phyloP scores from a whole-genome alignment of 2,797 vertebrate species.

The Valencia hispanica region DNA sequence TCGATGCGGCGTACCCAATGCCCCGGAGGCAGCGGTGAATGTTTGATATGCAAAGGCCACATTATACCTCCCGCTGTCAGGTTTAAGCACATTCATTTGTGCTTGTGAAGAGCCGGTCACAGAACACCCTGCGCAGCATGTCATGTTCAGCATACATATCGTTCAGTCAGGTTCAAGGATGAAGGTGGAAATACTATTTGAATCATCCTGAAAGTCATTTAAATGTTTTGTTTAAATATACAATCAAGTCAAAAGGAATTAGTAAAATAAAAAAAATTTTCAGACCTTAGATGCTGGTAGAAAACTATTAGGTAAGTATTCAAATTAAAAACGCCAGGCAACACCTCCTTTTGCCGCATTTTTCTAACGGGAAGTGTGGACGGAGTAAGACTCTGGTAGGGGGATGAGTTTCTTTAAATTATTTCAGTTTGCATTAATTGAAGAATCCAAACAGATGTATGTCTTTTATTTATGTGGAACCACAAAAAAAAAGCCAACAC shows the following conservation, averaged over 20 bases:
- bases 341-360: too few species aligned
- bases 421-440: too few species aligned
- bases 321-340: neutral
- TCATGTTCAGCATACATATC: neutral
- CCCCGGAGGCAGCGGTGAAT: constrained; percentile 15
- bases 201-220: neutral
- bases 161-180: constrained; percentile 13
- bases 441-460: too few species aligned
- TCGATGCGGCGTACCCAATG: constrained; percentile 3
- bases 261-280: too few species aligned
- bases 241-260: neutral
- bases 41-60: constrained; percentile 59
- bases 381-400: too few species aligned
- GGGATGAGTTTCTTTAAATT: too few species aligned
- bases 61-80: constrained; percentile 47
- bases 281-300: neutral
- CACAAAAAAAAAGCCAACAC: too few species aligned
- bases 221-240: neutral
- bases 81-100: constrained; percentile 33
- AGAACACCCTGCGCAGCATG: constrained; percentile 28
- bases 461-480: too few species aligned
- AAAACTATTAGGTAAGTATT: neutral
- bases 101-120: constrained; percentile 48
- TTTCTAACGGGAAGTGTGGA: too few species aligned
- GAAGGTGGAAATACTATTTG: neutral